Base-by-base conservation (phyloP, 2,797 vertebrate genomes). In the Nothura maculosa region DNA sequence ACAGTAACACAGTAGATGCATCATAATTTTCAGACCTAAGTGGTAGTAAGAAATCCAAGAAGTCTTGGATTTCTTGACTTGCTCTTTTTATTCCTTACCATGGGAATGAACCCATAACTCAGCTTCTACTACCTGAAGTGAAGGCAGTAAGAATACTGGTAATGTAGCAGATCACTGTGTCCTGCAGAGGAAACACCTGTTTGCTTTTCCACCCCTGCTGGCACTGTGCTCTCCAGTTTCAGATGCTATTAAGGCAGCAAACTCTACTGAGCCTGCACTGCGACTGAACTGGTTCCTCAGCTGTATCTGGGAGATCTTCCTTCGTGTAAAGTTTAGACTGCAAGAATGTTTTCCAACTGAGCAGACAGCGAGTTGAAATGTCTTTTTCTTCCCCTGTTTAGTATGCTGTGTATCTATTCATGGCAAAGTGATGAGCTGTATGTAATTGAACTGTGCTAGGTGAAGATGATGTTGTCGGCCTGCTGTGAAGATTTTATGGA, bases 181-280 rank as follows among this genome's bases (percentile, higher is more conserved):
- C 89, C 95, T 86, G 74, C 67, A 66, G 88, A 50, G 80, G 67
- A 79, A 92, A 68, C 68, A 90, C 86, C 73, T 96, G 91, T 92
- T 94, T 87, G 36, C 69, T 93, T 95, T 82, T 93, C 78, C 63
- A 76, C 77, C 73, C 66, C 76, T 93, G 85, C 91, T 95, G 91
- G 70, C 57, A 63, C 52, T 52, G 66, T 79, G 32, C 88, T 93
- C 96, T 94, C 91, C 69, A 82, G 85, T 94, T 96, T 96, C 85
- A 92, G 94, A 95, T 47, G 67, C 42, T 90, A 81, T 96, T 85
- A 89, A 95, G 72, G 92, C 81, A 96, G 88, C 85, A 85, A 36
- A 93, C 85, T 60, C 47, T 58, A 83, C 43, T 62, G 81, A 87
- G 94, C 24, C 1, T 6, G 86, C 92, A 89, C 61, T 94, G 82